Conservation (phyloP, 2,888 invertebrate genomes). For the Fabriciana adippe region DNA sequence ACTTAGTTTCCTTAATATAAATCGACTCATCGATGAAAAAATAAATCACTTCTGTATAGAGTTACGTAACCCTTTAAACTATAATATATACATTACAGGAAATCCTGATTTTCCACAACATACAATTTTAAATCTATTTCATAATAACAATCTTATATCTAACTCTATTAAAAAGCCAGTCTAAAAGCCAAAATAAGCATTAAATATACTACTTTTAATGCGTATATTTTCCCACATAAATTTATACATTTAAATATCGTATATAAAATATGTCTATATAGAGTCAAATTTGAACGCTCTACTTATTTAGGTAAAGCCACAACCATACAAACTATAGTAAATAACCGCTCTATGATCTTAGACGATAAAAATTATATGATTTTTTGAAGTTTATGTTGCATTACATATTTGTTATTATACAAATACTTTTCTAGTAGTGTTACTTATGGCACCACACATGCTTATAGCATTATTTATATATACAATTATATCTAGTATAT, state of each 20-base stretch:
- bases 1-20: conserved; percentile 53
- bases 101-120: conserved; percentile 34
- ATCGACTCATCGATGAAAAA: conserved; percentile 35
- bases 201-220: conserved; percentile 78
- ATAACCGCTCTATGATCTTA: conserved; percentile 31
- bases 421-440: conserved; percentile 69
- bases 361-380: conserved; percentile 23
- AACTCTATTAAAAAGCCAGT: conserved; percentile 74
- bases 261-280: conserved; percentile 30
- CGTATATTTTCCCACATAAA: conserved; percentile 81
- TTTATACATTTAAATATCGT: conserved; percentile 58
- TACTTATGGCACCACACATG: conserved; percentile 80
- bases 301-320: conserved; percentile 36
- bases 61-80: conserved; percentile 28
- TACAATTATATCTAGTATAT: conserved; percentile 48
- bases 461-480: conserved; percentile 73
- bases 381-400: conserved; percentile 28
- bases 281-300: conserved; percentile 32
- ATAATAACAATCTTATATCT: conserved; percentile 62
- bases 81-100: conserved; percentile 40
- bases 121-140: conserved; percentile 42
- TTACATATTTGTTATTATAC: conserved; percentile 40
- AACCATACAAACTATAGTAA: conserved; percentile 38
- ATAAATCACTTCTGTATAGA: conserved; percentile 47
- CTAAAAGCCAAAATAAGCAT: conserved; percentile 73